Evolutionary conservation across 2,888 invertebrate species (phyloP), one percentile per base, ranked within the genome.

Genomic region (Tinea semifulvella): DNA sequence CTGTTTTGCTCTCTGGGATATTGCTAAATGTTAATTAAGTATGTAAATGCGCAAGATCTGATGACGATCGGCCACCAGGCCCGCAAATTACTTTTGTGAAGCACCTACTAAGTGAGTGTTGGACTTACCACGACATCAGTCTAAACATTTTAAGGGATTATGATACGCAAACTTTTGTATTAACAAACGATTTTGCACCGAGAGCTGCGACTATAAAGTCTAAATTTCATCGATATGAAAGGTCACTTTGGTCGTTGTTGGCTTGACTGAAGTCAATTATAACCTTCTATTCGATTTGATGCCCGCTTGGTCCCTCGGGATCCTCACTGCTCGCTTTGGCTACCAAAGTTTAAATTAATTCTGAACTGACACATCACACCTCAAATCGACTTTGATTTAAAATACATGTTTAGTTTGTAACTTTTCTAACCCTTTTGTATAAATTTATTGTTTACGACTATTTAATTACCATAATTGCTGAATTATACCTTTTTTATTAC

Each of bases 281-380:
- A 70, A 73, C 69, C 66, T 69, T 68, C 70, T 74, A 73, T 76
- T 72, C 65, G 74, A 75, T 77, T 73, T 74, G 72, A 73, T 71
- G 65, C 61, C 68, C 60, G 67, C 63, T 66, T 57, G 57, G 64
- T 74, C 76, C 71, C 70, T 61, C 55, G 69, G 68, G 76, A 55
- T 55, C 53, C 55, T 55, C 63, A 61, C 58, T 70, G 68, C 61
- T 73, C 69, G 68, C 66, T 73, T 74, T 69, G 66, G 60, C 63
- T 61, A 64, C 67, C 64, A 68, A 76, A 76, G 70, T 76, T 77
- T 75, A 74, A 77, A 77, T 77, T 73, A 76, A 75, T 75, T 76
- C 68, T 62, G 64, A 63, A 73, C 76, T 74, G 76, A 72, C 71
- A 74, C 65, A 71, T 69, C 65, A 65, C 58, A 65, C 67, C 66